These are phyloP conservation scores for Drosophila kohkoa DNA, from an alignment of 1,140 invertebrate species.

Conservation along the genomic window DNA sequence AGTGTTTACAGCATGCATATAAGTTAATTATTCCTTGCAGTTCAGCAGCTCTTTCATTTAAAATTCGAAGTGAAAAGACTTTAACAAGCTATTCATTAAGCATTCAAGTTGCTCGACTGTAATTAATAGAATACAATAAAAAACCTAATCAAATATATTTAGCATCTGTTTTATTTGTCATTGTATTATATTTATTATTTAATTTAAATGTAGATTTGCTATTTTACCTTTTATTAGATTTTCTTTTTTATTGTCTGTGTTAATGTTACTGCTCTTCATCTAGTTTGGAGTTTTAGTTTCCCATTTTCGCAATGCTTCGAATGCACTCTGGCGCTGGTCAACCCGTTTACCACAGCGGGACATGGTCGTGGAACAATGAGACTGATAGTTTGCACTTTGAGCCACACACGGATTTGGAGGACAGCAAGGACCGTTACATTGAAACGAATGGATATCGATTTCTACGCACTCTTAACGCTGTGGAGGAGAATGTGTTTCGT, in stretches of 20 bases:
- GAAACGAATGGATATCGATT: constrained; percentile 68
- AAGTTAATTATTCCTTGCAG: neutral
- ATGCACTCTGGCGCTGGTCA: constrained; percentile 58
- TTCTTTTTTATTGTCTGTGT: neutral
- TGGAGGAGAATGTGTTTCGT: constrained; percentile 77
- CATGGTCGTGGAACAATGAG: constrained; percentile 68
- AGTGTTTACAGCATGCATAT: constrained; percentile 2
- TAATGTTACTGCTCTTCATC: neutral
- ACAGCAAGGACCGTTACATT: constrained; percentile 58
- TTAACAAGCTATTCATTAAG: neutral
- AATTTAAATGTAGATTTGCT: neutral
- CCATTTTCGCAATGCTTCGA: constrained; percentile 48
- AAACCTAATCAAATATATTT: neutral
- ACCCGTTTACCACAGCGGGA: constrained; percentile 69
- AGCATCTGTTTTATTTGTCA: neutral
- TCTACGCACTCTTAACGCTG: constrained; percentile 62
- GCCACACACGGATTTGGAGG: constrained; percentile 47
- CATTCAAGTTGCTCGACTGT: too few species aligned
- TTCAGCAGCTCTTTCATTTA: neutral
- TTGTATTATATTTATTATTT: neutral
- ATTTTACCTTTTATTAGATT: neutral
- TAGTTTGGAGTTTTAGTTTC: too few species aligned
- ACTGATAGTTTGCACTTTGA: constrained; percentile 63
- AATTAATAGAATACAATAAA: too few species aligned
- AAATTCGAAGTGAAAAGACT: neutral